Conservation (phyloP, 1,140 invertebrate species). For the Phymorhynchus buccinoides region DNA sequence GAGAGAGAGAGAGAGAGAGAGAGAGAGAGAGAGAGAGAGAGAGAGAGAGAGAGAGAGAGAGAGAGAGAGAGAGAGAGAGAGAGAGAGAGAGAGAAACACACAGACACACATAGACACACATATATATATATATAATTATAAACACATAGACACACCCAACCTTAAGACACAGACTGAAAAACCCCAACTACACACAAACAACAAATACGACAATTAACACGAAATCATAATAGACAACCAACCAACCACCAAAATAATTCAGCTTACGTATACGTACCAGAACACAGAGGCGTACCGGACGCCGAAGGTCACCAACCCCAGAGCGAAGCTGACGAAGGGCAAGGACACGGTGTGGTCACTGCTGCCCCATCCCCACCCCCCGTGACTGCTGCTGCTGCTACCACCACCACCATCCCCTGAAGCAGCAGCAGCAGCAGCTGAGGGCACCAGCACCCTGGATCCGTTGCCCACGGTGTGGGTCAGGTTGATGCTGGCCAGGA, state of each 20-base stretch:
- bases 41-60: too few species aligned
- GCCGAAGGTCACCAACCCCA: slow-evolving; percentile 56
- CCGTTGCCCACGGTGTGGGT: slow-evolving; percentile 47
- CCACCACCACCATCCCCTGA: too few species aligned
- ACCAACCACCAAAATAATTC: background rate
- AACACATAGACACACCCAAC: too few species aligned
- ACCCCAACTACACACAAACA: background rate
- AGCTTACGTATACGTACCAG: too few species aligned
- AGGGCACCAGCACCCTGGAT: slow-evolving; percentile 45
- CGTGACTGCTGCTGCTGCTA: background rate
- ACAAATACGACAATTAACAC: background rate
- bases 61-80: too few species aligned
- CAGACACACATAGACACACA: slow-evolving; percentile 66
- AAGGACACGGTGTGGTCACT: slow-evolving; percentile 47
- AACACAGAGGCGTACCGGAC: slow-evolving; percentile 64
- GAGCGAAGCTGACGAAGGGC: slow-evolving; percentile 62
- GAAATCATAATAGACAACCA: background rate
- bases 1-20: too few species aligned
- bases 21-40: too few species aligned
- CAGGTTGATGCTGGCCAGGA: slow-evolving; percentile 54
- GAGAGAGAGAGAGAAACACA: background rate
- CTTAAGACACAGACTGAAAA: background rate
- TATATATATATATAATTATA: too few species aligned
- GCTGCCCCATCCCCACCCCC: slow-evolving; percentile 40
- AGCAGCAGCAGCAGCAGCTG: too few species aligned